Evolutionary conservation across 2,113 vertebrate genomes (phyloP), one percentile per base, ranked within the genome.

Genomic region (Triplophysa tibetana): DNA sequence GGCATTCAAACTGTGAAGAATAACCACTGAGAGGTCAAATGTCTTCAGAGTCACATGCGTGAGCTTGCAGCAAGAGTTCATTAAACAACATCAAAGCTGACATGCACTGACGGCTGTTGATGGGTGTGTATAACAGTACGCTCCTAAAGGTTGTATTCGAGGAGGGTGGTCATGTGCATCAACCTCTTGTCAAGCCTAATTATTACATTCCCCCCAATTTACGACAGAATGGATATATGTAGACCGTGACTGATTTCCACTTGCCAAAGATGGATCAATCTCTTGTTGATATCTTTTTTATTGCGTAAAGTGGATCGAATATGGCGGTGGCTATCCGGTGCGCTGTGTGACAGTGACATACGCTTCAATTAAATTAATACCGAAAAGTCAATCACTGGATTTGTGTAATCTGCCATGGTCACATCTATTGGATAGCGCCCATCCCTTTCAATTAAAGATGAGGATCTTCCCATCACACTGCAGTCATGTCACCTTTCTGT

Each of bases 391-490:
- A 76, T 76, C 74, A 76, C 74, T 33, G 74, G 74, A 76, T 76
- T 76, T 76, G 74, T 76, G 74, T 76, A 76, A 76, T 76, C 74
- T 76, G 74, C 74, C 74, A 76, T 76, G 74, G 74, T 24, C 74
- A 76, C 74, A 76, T 76, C 74, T 65, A 76, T 76, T 65, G 74
- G 62, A 76, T 54, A 65, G 74, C 74, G 17, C 74, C 74, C 74
- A 76, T 76, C 74, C 74, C 74, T 76, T 76, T 76, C 74, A 76
- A 76, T 76, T 76, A 76, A 76, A 76, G 62, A 76, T 76, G 61
- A 76, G 62, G 74, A 76, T 76, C 74, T 76, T 76, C 74, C 74
- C 74, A 76, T 76, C 74, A 54, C 61, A 76, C 45, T 65, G 74
- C 74, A 76, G 74, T 76, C 74, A 76, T 76, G 74, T 65, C 74